Base-by-base conservation (phyloP, 2,797 vertebrate species). In the Sciurus carolinensis region DNA sequence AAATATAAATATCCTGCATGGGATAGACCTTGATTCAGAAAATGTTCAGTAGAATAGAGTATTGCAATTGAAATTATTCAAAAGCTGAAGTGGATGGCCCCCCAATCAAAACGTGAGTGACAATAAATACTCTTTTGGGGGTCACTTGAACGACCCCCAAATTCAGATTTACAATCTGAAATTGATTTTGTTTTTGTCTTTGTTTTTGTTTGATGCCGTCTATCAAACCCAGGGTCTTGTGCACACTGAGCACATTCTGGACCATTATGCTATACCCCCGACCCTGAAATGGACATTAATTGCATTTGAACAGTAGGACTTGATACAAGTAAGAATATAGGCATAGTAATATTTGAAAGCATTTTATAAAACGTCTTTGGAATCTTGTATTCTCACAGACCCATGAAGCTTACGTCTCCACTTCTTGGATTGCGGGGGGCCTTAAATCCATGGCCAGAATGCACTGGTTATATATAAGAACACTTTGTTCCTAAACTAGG, bases 11-110 rank as follows among this genome's bases (percentile, higher is more conserved):
- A n/a, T 5, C 24, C 22, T 28, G 1, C 42, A 24, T 30, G 13
- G 24, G 24, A 54, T 47, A 72, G 83, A 13, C 30, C 26, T 30
- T 50, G 8, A 36, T 77, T 93, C 73, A 93, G 71, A 72, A 97
- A 82, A 72, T 54, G 13, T 2, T 88, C 71, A 62, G 9, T 39
- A 24, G 52, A 76, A 59, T 3, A 69, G 24, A 83, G 11, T 86
- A 94, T 82, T 85, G 28, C 20, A 26, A 64, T 72, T 82, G 36
- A 57, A 76, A 73, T 75, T 62, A 33, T 59, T 22, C 64, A 44
- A 88, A 87, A 89, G 28, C 30, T n/a, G 54, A 84, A 22, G 28
- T 52, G 47, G 77, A 54, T 7, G 44, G 26, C 4, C 57, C 33
- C 24, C 26, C 64, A 44, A 84, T 82, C 52, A 79, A 94, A 94